Evolutionary conservation across 2,888 invertebrate species (phyloP).

Genomic region (Apocheima hispidaria): DNA sequence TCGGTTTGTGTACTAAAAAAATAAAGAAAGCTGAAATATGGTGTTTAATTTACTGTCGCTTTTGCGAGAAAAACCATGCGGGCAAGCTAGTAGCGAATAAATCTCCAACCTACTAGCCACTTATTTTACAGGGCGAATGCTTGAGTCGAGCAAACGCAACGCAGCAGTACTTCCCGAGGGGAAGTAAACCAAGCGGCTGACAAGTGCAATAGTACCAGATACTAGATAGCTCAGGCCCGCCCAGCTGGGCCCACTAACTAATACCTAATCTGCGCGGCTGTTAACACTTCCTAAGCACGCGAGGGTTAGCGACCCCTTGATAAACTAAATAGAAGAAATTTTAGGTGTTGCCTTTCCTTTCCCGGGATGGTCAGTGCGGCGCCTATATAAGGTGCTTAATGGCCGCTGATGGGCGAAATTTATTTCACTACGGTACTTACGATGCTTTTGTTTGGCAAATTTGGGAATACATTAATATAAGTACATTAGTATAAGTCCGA

Average conservation of each 20-base stretch:
- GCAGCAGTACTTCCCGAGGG: constrained; percentile 29
- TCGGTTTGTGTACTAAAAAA: no score
- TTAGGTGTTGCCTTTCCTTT: constrained; percentile 30
- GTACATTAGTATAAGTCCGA: no score
- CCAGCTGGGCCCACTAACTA: constrained; percentile 56
- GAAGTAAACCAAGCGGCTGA: constrained; percentile 61
- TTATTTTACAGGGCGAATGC: constrained; percentile 17
- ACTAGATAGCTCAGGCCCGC: constrained; percentile 76
- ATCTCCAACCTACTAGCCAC: constrained; percentile 16
- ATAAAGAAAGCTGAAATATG: no score
- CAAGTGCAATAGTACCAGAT: constrained; percentile 77
- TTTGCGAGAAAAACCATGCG: no score
- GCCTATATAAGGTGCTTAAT: constrained; percentile 24
- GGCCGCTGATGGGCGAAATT: constrained; percentile 24
- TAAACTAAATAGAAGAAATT: constrained; percentile 45
- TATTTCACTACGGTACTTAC: constrained; percentile 20
- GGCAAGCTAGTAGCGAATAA: constrained; percentile 11
- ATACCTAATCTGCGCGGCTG: constrained; percentile 57
- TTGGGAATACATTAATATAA: not conserved
- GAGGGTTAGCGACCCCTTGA: constrained; percentile 46
- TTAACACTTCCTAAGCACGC: constrained; percentile 54
- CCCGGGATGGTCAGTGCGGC: constrained; percentile 16
- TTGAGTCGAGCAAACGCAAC: constrained; percentile 31
- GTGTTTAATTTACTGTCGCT: no score
- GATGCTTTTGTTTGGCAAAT: not conserved